These are phyloP conservation scores for Lithophane socia DNA, from an alignment of 2,888 invertebrate species.

Conservation along the genomic window DNA sequence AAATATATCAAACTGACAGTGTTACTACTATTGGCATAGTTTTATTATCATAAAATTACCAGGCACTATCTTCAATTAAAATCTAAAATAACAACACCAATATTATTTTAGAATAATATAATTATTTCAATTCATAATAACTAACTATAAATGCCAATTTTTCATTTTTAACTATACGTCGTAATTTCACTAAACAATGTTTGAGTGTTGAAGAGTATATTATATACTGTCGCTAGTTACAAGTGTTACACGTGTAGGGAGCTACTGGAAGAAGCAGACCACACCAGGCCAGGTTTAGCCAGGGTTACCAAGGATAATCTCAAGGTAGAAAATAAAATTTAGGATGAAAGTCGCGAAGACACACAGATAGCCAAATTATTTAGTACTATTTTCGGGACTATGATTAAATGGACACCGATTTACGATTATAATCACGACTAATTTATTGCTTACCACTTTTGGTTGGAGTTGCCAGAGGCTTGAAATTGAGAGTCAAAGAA, in stretches of 20 bases:
- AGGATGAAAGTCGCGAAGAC: constrained; percentile 35
- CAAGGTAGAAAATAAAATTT: constrained; percentile 22
- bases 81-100: constrained; percentile 84
- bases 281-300: constrained; percentile 20
- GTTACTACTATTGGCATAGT: constrained; percentile 2
- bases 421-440: constrained; percentile 64
- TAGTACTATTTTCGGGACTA: constrained; percentile 51
- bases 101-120: constrained; percentile 91
- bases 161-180: constrained; percentile 84
- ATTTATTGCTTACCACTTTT: constrained; percentile 62
- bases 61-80: constrained; percentile 39
- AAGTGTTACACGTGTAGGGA: constrained; percentile 53
- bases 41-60: neutral
- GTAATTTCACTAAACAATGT: constrained; percentile 84
- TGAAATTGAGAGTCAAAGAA: neutral
- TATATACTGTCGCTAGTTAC: constrained; percentile 76
- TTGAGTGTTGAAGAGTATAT: constrained; percentile 75
- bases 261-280: constrained; percentile 42
- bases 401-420: constrained; percentile 72
- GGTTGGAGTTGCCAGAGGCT: constrained; percentile 35
- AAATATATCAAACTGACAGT: neutral
- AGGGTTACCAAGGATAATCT: constrained; percentile 10
- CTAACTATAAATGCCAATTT: constrained; percentile 90
- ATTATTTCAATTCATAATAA: constrained; percentile 90
- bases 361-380: constrained; percentile 70